phyloP scores from a whole-genome alignment of 2,888 invertebrate species.

The Aphidius colemani region DNA sequence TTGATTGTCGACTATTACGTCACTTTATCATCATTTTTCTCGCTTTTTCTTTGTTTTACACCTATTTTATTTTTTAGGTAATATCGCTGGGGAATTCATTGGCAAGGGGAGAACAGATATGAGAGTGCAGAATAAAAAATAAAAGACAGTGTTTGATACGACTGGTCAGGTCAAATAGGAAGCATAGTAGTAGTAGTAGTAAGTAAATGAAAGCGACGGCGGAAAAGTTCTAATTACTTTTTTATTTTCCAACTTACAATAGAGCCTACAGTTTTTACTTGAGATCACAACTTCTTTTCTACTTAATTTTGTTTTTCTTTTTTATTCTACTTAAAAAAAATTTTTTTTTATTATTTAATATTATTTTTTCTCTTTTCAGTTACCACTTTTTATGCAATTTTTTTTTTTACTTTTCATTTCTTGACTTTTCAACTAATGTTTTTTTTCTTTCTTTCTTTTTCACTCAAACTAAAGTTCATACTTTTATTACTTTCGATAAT shows the following conservation, averaged over 20 bases:
- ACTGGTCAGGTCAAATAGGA: constrained; percentile 20
- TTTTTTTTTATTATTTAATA: constrained; percentile 7
- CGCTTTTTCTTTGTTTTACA: too few relatives aligned
- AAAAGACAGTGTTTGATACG: constrained; percentile 4
- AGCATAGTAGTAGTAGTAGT: constrained; percentile 10
- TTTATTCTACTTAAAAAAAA: constrained; percentile 20
- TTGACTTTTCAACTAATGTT: too few relatives aligned
- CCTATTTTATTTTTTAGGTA: too few relatives aligned
- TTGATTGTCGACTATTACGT: too few relatives aligned
- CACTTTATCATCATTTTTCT: too few relatives aligned
- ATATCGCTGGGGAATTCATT: too few relatives aligned
- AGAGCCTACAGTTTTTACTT: constrained; percentile 29
- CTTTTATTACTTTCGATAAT: constrained; percentile 28
- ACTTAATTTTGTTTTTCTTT: constrained; percentile 25
- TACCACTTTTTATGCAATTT: too few relatives aligned
- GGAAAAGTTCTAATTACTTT: constrained; percentile 38
- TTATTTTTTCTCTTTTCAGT: neutral
- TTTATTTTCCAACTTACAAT: constrained; percentile 36
- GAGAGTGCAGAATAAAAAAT: neutral
- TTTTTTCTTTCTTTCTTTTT: too few relatives aligned
- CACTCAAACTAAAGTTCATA: constrained; percentile 10
- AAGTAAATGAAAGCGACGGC: constrained; percentile 29
- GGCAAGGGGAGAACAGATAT: too few relatives aligned
- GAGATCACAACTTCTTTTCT: constrained; percentile 32
- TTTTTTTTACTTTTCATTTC: too few relatives aligned